Evolutionary conservation across 2,113 vertebrate genomes (phyloP).

Genomic region (Psittacus erithacus): DNA sequence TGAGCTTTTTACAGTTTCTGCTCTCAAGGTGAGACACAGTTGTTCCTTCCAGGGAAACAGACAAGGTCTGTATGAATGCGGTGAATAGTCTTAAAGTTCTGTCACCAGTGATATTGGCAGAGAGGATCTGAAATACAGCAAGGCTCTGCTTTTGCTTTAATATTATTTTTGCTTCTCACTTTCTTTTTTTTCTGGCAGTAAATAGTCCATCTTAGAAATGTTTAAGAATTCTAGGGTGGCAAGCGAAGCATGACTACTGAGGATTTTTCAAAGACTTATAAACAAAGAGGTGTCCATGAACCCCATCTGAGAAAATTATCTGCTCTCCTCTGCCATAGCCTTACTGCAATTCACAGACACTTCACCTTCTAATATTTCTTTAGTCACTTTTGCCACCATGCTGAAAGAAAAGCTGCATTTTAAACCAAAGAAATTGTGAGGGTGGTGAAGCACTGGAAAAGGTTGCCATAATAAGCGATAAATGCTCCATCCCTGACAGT

Average conservation of each 20-base stretch:
- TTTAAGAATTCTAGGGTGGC: not conserved
- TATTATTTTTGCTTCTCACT: not conserved
- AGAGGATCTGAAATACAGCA: not conserved
- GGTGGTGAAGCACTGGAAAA: too few species aligned
- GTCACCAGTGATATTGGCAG: not conserved
- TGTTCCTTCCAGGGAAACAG: too few species aligned
- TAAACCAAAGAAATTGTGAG: not conserved
- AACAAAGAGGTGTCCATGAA: not conserved
- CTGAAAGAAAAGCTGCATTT: not conserved
- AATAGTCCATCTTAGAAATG: not conserved
- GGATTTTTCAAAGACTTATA: not conserved
- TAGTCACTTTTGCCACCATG: accelerated
- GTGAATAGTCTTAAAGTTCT: not conserved
- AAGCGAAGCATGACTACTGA: not conserved
- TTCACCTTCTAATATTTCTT: not conserved
- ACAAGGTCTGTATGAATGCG: too few species aligned
- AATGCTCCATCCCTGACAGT: too few species aligned
- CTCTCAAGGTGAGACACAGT: too few species aligned
- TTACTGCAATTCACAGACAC: not conserved
- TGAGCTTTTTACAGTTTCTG: too few species aligned
- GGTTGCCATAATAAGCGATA: too few species aligned
- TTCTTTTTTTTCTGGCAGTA: not conserved
- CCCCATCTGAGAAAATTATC: not conserved
- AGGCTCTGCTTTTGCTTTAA: not conserved
- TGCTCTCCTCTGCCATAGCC: not conserved